Percentiles rank a stretch among this genome's conserved stretches.
phyloP scores from a whole-genome alignment of 1,140 invertebrate species.

The Drosophila auraria region DNA sequence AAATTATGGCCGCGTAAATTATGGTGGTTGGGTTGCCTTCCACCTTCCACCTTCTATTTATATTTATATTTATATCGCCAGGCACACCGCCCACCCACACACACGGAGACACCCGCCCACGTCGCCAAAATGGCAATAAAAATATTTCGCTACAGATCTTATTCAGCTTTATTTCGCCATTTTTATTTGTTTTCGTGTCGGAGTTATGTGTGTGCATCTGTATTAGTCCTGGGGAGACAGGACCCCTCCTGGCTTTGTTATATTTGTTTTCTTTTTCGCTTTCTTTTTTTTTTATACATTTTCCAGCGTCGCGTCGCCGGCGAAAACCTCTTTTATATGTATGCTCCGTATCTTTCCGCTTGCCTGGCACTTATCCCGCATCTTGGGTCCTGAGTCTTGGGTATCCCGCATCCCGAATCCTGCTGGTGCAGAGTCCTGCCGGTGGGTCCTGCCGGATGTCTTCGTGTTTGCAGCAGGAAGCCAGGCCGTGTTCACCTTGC shows the following conservation, averaged over 20 bases:
- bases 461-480: constrained; percentile 33
- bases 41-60: constrained; percentile 34
- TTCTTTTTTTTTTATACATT: constrained; percentile 45
- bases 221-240: constrained; percentile 20
- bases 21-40: constrained; percentile 39
- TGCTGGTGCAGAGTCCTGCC: constrained; percentile 20
- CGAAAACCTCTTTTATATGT: constrained; percentile 74
- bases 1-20: constrained; percentile 84
- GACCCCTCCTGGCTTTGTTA: constrained; percentile 47
- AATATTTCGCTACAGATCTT: constrained; percentile 84
- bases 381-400: constrained; percentile 13
- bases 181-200: constrained; percentile 77
- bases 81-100: constrained; percentile 26
- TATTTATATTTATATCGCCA: constrained; percentile 70
- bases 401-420: not conserved
- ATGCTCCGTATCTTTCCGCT: constrained; percentile 63
- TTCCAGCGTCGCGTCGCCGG: constrained; percentile 47
- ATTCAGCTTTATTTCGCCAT: constrained; percentile 83
- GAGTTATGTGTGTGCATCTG: constrained; percentile 49
- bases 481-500: constrained; percentile 59
- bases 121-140: constrained; percentile 81
- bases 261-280: constrained; percentile 51
- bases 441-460: constrained; percentile 21
- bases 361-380: constrained; percentile 65
- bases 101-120: constrained; percentile 35